Conservation (phyloP, 2,888 invertebrate species). For the Agonopterix alstromeriana region DNA sequence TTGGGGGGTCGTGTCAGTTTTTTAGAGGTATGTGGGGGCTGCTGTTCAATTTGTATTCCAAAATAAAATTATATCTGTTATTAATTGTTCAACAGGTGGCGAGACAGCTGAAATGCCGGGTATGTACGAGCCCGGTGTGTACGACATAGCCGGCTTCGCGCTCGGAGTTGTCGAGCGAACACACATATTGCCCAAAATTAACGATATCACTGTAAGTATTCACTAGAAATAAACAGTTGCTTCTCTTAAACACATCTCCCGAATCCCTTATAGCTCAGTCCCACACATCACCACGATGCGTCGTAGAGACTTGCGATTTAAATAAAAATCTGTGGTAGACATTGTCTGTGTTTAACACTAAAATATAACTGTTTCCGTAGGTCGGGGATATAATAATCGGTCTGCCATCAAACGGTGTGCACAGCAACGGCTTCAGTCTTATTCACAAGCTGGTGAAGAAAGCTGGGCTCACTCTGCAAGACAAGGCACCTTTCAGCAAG, state of each 20-base stretch:
- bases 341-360: too few species aligned
- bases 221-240: background rate
- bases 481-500: conserved; percentile 83
- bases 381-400: conserved; percentile 91
- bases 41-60: too few species aligned
- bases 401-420: conserved; percentile 93
- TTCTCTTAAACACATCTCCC: too few species aligned
- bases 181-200: conserved; percentile 83
- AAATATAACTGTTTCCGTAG: conserved; percentile 15
- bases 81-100: conserved; percentile 76
- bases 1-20: too few species aligned
- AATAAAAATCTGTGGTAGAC: too few species aligned
- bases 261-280: too few species aligned
- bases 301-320: too few species aligned
- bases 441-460: conserved; percentile 90
- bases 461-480: conserved; percentile 79
- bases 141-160: conserved; percentile 97
- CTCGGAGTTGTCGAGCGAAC: conserved; percentile 93
- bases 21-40: too few species aligned
- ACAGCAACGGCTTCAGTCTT: conserved; percentile 97
- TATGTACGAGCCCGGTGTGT: conserved; percentile 90
- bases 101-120: conserved; percentile 98
- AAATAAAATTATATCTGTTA: background rate
- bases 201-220: conserved; percentile 75
- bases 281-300: too few species aligned